Percentiles rank a stretch among this genome's conserved stretches.
These are phyloP conservation scores for Microctonus aethiopoides DNA, from an alignment of 2,888 invertebrate species.

Conservation along the genomic window DNA sequence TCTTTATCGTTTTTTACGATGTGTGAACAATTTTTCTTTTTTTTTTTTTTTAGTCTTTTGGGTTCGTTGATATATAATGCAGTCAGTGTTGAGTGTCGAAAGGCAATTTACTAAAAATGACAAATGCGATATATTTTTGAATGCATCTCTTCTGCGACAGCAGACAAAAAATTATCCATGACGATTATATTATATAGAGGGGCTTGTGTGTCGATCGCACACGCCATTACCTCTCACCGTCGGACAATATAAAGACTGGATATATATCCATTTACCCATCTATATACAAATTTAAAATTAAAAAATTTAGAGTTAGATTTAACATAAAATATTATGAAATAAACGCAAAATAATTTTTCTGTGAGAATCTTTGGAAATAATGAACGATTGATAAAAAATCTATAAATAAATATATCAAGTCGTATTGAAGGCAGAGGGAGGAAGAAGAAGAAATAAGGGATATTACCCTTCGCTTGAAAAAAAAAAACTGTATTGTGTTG, in stretches of 20 bases:
- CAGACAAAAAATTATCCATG: conserved; percentile 55
- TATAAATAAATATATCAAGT: not conserved
- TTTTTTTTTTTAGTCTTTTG: not conserved
- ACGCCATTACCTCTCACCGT: conserved; percentile 61
- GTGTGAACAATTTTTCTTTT: not conserved
- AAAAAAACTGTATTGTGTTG: conserved; percentile 53
- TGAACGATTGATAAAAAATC: conserved; percentile 33
- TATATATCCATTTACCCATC: too few relatives aligned
- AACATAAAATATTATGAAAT: too few relatives aligned
- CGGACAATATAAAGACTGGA: conserved; percentile 3
- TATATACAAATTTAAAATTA: too few relatives aligned
- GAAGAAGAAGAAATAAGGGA: conserved; percentile 26
- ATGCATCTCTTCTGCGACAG: conserved; percentile 24
- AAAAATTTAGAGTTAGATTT: too few relatives aligned
- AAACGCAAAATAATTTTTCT: too few relatives aligned
- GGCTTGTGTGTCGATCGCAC: conserved; percentile 51
- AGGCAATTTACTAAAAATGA: conserved; percentile 13
- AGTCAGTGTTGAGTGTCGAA: not conserved
- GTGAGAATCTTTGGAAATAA: conserved; percentile 31
- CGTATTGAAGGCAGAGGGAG: not conserved
- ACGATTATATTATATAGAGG: conserved; percentile 44
- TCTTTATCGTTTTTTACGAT: not conserved
- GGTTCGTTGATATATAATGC: not conserved
- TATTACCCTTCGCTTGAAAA: conserved; percentile 45
- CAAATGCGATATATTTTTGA: conserved; percentile 26